These are phyloP conservation scores for Verasper variegatus DNA, from an alignment of 2,113 vertebrate genomes.

Conservation along the genomic window DNA sequence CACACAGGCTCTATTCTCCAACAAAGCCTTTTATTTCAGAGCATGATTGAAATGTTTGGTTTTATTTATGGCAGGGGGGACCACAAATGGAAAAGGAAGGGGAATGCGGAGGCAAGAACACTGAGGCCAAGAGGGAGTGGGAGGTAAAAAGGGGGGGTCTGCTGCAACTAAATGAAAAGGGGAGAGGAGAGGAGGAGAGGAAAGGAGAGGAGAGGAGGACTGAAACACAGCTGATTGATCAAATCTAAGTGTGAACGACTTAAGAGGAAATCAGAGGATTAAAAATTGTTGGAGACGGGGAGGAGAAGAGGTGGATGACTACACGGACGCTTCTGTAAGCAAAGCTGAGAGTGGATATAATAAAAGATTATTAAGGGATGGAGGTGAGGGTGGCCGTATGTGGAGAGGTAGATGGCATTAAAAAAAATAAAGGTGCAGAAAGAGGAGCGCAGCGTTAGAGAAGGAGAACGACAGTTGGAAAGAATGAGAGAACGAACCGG, in stretches of 20 bases:
- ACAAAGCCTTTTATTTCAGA: conserved; percentile 51
- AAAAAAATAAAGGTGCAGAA: conserved; percentile 51
- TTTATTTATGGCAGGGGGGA: not conserved
- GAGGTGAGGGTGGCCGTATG: conserved; percentile 26
- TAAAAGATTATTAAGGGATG: conserved; percentile 50
- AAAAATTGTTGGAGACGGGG: conserved; percentile 45
- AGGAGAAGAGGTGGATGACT: conserved; percentile 34
- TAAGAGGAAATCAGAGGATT: conserved; percentile 56
- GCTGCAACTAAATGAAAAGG: conserved; percentile 47
- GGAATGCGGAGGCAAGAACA: conserved; percentile 4
- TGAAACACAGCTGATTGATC: conserved; percentile 59
- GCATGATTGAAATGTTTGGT: conserved; percentile 59
- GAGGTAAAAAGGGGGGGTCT: conserved; percentile 9
- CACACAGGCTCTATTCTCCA: conserved; percentile 27
- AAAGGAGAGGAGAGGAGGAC: conserved; percentile 7
- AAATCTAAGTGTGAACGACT: conserved; percentile 54
- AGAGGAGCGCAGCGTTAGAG: conserved; percentile 15
- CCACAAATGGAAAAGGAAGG: conserved; percentile 30
- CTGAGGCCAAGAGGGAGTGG: conserved; percentile 19
- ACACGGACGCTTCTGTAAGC: conserved; percentile 63
- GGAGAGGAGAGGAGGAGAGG: not conserved
- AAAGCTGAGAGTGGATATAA: conserved; percentile 66
- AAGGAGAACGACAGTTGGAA: conserved; percentile 4
- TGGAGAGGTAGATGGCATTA: conserved; percentile 36
- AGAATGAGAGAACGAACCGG: conserved; percentile 17